phyloP scores from a whole-genome alignment of 1,140 invertebrate genomes.

The Episyrphus balteatus region DNA sequence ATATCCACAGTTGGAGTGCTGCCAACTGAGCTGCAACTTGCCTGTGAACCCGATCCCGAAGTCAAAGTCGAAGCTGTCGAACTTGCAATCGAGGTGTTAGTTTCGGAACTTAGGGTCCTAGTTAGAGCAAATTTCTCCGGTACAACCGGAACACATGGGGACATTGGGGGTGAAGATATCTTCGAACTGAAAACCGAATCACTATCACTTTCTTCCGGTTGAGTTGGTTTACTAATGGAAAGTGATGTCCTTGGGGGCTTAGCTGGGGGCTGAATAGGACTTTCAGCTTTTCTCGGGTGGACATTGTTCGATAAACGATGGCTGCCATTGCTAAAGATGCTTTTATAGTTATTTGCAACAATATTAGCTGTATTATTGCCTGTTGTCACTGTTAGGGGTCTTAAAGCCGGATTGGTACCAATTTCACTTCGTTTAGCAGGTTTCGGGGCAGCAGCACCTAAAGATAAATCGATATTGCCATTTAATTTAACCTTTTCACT shows the following conservation, averaged over 20 bases:
- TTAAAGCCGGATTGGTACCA: background rate
- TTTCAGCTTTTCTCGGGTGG: slow-evolving; percentile 13
- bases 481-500: slow-evolving; percentile 19
- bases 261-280: slow-evolving; percentile 23
- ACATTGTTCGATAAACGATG: slow-evolving; percentile 6
- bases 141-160: slow-evolving; percentile 15
- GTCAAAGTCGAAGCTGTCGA: slow-evolving; percentile 52
- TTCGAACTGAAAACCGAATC: slow-evolving; percentile 75
- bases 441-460: no score
- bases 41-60: slow-evolving; percentile 49
- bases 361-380: background rate
- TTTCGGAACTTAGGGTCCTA: slow-evolving; percentile 49
- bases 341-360: slow-evolving; percentile 12
- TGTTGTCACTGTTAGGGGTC: slow-evolving; percentile 2
- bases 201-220: slow-evolving; percentile 66
- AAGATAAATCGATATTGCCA: no score
- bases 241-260: slow-evolving; percentile 36
- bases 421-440: no score
- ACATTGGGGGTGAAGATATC: slow-evolving; percentile 32
- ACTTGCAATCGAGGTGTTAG: slow-evolving; percentile 48
- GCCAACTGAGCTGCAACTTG: slow-evolving; percentile 51
- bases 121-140: slow-evolving; percentile 40
- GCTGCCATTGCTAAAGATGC: slow-evolving; percentile 17
- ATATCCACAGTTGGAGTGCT: slow-evolving; percentile 44
- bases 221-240: slow-evolving; percentile 2